These are phyloP conservation scores for Apolygus lucorum DNA, from an alignment of 1,140 invertebrate genomes.

Conservation along the genomic window DNA sequence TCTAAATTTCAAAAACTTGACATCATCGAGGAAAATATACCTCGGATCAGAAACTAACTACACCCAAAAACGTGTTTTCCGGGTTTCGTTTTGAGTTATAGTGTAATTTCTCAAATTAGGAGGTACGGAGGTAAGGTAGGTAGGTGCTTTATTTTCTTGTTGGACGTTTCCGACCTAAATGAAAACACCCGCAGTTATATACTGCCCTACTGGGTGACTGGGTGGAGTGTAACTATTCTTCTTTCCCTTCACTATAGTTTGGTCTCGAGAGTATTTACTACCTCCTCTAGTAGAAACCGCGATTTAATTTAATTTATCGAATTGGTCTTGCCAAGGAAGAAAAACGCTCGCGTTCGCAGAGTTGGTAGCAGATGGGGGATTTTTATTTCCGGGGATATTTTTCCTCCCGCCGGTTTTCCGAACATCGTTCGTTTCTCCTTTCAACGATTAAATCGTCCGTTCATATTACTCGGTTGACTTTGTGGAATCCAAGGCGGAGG, in stretches of 20 bases:
- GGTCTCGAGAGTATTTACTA: neutral
- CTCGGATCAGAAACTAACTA: too few species aligned
- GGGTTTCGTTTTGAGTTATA: too few species aligned
- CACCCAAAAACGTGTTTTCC: too few species aligned
- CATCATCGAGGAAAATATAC: too few species aligned
- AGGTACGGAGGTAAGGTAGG: too few species aligned
- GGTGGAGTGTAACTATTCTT: neutral
- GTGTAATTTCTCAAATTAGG: too few species aligned
- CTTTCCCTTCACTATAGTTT: neutral
- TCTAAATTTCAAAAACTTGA: too few species aligned
- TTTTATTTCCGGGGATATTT: neutral
- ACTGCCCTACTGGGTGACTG: neutral
- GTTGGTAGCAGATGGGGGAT: neutral
- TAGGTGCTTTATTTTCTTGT: too few species aligned
- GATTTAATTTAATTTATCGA: neutral
- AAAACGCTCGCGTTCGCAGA: neutral
- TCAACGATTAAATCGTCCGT: neutral
- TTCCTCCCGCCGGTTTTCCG: too few species aligned
- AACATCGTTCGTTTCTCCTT: too few species aligned
- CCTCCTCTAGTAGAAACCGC: neutral
- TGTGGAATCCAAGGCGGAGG: too few species aligned
- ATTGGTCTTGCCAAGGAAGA: neutral
- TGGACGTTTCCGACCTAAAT: neutral
- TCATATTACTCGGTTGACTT: neutral
- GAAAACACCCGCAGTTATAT: neutral